Evolutionary conservation across 2,797 vertebrate species (phyloP), one percentile per base, ranked within the genome.

Genomic region (Enteromius mattozi): DNA sequence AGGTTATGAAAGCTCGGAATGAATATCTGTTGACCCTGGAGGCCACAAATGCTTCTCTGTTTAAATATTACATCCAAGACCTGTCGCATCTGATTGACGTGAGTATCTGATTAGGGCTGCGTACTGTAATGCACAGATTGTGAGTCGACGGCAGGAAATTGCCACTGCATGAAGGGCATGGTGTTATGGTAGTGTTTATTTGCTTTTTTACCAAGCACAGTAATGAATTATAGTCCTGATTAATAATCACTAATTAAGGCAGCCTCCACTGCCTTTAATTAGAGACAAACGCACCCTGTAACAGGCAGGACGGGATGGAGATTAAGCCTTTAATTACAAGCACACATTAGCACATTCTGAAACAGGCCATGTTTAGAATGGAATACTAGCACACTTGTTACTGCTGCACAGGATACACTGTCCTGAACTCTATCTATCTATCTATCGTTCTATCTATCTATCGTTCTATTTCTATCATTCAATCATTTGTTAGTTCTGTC

Each of bases 31-130:
- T 99, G 87, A 99, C 98, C 9, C 93, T 99, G 89, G 98, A 99
- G 94, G 98, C 98, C 85, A 98, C 98, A 24, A 99, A 99, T 65
- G 96, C 97, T 89, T 97, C 97, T 0, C 97, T 99, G 81, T 99
- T 99, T 93, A 99, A 99, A 92, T 99, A 99, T 92, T 99, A 99
- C 88, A 97, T 99, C 93, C 97, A 99, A 9, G 98, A 99, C 91
- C 96, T 99, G 89, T 98, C 98, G 0, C 97, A 99, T 92, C 95
- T 99, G 93, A 99, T 99, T 74, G 98, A 99, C 81, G 98, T 99
- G 93, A 99, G 98, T 97, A 93, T 72, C 72, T 59, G 33, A 59
- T 68, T 33, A 47, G 14, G 19, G 76, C 33, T 16, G 63, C 21
- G 19, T n/a, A 2, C 72, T 59, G 27, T 65, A 65, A 65, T 6